Conservation (phyloP, 2,797 vertebrate genomes). For the Acrossocheilus fasciatus region DNA sequence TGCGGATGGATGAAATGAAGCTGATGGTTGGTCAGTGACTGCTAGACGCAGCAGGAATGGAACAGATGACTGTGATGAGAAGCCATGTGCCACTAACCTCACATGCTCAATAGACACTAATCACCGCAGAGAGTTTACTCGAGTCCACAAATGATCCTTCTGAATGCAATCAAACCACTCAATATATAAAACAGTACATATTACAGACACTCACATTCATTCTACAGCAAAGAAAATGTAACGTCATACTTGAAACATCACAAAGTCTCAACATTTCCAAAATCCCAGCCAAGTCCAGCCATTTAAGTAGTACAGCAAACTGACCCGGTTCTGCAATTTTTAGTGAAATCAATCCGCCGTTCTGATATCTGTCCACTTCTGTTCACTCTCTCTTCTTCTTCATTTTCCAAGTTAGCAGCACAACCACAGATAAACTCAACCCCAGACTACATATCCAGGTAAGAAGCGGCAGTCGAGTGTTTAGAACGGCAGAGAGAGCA, state of each 20-base stretch:
- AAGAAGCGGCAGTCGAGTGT: not conserved
- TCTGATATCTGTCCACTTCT: too few relatives aligned
- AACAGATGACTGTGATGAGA: not conserved
- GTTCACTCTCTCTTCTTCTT: not conserved
- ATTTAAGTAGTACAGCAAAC: not conserved
- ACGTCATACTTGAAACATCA: not conserved
- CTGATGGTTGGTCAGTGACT: not conserved
- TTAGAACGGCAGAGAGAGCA: not conserved
- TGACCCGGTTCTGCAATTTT: conserved; percentile 10
- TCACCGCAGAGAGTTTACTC: not conserved
- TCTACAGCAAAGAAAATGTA: not conserved
- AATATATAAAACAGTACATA: not conserved
- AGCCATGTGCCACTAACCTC: conserved; percentile 9
- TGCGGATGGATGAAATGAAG: not conserved
- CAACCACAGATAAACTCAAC: conserved; percentile 34
- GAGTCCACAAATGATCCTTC: not conserved
- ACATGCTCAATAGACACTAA: not conserved
- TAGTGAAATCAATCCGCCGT: not conserved
- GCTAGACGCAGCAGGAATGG: not conserved
- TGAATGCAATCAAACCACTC: not conserved
- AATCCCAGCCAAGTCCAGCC: not conserved
- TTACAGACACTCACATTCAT: not conserved
- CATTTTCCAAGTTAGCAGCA: conserved; percentile 24
- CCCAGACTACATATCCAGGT: conserved; percentile 54
- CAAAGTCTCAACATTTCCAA: not conserved